These are phyloP conservation scores for Notocelia uddmanniana DNA, from an alignment of 2,888 invertebrate species.

Conservation along the genomic window DNA sequence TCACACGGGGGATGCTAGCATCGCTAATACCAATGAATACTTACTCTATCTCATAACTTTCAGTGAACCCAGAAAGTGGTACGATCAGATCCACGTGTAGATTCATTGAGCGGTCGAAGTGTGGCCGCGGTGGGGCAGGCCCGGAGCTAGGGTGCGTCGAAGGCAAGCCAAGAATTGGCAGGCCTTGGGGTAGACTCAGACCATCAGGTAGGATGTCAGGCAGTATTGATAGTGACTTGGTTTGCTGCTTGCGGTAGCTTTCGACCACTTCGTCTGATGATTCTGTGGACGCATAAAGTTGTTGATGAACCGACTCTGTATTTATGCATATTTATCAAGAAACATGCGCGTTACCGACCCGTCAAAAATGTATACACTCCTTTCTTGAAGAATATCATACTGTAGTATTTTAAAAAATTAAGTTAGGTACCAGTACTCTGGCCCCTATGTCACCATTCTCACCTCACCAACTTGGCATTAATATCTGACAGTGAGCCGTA, in stretches of 20 bases:
- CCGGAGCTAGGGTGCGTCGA: constrained; percentile 2
- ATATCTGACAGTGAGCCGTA: too few species aligned
- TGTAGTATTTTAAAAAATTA: too few species aligned
- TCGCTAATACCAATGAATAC: constrained; percentile 26
- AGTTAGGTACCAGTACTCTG: too few species aligned
- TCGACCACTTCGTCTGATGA: constrained; percentile 32
- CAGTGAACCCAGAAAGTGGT: constrained; percentile 68
- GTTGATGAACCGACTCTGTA: not conserved
- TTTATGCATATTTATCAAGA: too few species aligned
- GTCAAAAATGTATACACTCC: too few species aligned
- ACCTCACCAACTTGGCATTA: too few species aligned
- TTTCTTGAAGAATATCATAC: too few species aligned
- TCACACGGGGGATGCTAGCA: too few species aligned
- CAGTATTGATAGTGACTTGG: constrained; percentile 1
- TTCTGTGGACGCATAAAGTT: constrained; percentile 3
- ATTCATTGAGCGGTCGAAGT: constrained; percentile 60
- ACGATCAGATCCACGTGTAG: constrained; percentile 66
- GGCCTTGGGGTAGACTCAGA: constrained; percentile 28
- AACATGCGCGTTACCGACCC: too few species aligned
- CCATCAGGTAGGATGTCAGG: constrained; percentile 32
- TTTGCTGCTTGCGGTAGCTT: constrained; percentile 29
- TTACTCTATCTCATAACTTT: constrained; percentile 66
- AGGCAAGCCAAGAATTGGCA: constrained; percentile 8
- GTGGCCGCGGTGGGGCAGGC: constrained; percentile 54
- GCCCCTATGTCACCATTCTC: too few species aligned